Evolutionary conservation across 2,113 vertebrate genomes (phyloP), one percentile per base, ranked within the genome.

Genomic region (Antidorcas marsupialis): DNA sequence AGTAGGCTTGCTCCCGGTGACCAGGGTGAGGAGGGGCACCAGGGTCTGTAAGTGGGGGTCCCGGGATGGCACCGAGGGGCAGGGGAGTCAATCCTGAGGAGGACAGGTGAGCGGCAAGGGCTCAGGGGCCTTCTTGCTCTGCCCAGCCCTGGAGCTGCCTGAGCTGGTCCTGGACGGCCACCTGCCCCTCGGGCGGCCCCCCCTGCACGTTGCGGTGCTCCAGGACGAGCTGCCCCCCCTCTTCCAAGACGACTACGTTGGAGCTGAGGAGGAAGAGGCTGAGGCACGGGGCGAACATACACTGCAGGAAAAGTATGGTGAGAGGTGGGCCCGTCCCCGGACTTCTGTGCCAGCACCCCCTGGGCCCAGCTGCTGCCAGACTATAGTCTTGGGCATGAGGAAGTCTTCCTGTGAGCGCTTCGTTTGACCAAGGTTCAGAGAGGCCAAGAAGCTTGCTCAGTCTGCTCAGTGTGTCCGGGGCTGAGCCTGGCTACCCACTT

Each of bases 231-330:
- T 99, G 84, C 98, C 98, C 52, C 99, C 99, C 88, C 98, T 99
- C 57, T 98, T 99, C 85, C 99, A 67, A 0, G 98, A 99, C 0
- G 99, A 99, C 59, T 99, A 99, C 0, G 98, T 7, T 0, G 97
- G 99, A 1, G 99, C 99, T 1, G 99, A 99, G 3, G 99, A 99
- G 78, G 99, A 99, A 0, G 99, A 99, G 39, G 88, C 99, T 1
- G 99, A 99, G 97, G 98, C 99, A 9, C 98, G 99, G 8, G 99
- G 99, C 0, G 99, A 99, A 89, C 99, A 99, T 98, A 99, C 99
- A 0, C 96, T 99, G 62, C 97, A 98, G 0, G 99, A 99, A 97
- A 99, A 99, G 95, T 99, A 99, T 1, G 99, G 99, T 99, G 98
- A 97, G 99, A 2, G 4, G 25, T 0, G 2, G 43, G 55, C 55